phyloP scores from a whole-genome alignment of 2,113 vertebrate genomes.

The Cercopithecus mona region DNA sequence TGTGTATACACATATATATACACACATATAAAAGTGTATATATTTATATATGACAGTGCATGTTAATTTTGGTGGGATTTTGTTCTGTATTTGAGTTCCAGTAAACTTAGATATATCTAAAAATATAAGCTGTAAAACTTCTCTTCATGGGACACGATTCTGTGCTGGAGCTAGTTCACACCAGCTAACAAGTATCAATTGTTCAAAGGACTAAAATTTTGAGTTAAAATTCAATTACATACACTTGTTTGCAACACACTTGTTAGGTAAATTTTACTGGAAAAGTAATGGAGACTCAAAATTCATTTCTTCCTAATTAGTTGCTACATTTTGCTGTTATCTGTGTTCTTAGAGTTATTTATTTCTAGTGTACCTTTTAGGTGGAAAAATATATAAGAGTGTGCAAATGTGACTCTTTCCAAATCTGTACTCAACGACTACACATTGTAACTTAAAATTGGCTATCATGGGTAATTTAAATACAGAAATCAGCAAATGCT shows the following conservation, averaged over 20 bases:
- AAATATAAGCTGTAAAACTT: neutral
- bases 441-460: neutral
- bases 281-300: neutral
- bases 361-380: neutral
- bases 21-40: neutral
- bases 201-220: neutral
- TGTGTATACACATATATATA: neutral
- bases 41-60: neutral
- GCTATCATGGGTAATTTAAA: neutral
- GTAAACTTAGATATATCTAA: neutral
- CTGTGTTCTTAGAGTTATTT: neutral
- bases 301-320: neutral
- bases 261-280: no score
- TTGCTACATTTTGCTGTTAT: neutral
- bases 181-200: neutral
- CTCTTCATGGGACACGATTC: neutral
- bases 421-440: neutral
- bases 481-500: neutral
- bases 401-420: neutral
- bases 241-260: neutral
- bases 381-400: neutral
- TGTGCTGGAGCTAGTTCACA: neutral
- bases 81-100: neutral
- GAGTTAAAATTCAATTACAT: neutral
- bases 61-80: neutral